Evolutionary conservation across 2,888 invertebrate species (phyloP).

Genomic region (Zele albiditarsus): DNA sequence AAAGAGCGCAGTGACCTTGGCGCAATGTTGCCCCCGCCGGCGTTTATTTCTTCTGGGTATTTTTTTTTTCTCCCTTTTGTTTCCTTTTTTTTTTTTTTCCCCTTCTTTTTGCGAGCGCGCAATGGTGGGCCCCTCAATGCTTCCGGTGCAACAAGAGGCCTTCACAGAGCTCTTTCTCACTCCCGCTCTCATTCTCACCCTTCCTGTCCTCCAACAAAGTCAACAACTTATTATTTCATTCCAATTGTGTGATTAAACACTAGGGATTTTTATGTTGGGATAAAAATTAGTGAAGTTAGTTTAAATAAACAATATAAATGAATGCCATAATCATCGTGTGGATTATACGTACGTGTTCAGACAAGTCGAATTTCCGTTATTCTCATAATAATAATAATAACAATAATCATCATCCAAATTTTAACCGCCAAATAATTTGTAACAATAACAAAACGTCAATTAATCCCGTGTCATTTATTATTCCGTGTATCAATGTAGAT

Average conservation of each 20-base stretch:
- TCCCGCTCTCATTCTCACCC: background rate
- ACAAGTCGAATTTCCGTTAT: background rate
- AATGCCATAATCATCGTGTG: no score
- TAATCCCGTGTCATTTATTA: no score
- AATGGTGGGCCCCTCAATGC: background rate
- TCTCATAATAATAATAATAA: background rate
- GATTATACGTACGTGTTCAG: background rate
- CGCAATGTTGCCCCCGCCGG: constrained; percentile 36
- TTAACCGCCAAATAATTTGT: no score
- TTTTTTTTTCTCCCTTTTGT: constrained; percentile 25
- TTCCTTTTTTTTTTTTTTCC: background rate
- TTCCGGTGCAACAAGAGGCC: constrained; percentile 13
- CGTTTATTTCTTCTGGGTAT: background rate
- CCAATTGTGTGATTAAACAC: background rate
- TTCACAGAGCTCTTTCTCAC: background rate
- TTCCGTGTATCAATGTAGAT: no score
- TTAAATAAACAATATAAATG: no score
- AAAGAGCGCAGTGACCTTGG: constrained; percentile 47
- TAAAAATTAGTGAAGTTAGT: no score
- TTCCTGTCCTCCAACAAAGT: background rate
- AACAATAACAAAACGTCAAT: no score
- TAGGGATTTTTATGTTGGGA: background rate
- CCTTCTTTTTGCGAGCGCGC: background rate
- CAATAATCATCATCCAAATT: background rate
- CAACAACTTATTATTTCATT: background rate